Percentiles rank a stretch among this genome's conserved stretches.
Conservation (phyloP, 2,797 vertebrate species). For the Xiphophorus birchmanni region DNA sequence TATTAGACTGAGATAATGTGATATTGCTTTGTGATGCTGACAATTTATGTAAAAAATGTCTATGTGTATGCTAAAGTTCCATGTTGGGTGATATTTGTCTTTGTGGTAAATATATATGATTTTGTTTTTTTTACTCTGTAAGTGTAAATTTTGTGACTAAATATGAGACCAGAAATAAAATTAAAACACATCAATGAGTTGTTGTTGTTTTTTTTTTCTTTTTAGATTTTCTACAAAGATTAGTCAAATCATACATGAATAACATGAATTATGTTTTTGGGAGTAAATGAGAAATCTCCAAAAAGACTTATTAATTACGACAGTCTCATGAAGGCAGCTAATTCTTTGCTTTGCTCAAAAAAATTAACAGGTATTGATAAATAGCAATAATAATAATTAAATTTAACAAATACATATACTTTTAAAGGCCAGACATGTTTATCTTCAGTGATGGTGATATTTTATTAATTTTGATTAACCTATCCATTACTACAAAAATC, state of each 20-base stretch:
- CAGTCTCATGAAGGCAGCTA: not conserved
- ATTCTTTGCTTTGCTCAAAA: not conserved
- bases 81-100: conserved; percentile 43
- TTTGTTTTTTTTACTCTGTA: conserved; percentile 48
- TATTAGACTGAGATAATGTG: conserved; percentile 29
- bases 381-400: no score
- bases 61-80: conserved; percentile 48
- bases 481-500: no score
- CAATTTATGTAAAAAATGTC: conserved; percentile 36
- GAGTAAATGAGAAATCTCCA: no score
- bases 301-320: not conserved
- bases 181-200: not conserved
- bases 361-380: not conserved
- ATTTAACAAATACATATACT: no score
- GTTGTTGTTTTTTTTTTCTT: not conserved
- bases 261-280: no score
- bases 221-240: conserved; percentile 11
- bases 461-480: no score
- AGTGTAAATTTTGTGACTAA: conserved; percentile 69
- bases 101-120: conserved; percentile 72
- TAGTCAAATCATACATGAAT: not conserved
- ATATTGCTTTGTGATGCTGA: conserved; percentile 25
- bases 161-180: conserved; percentile 64
- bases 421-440: no score
- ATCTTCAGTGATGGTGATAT: no score